Evolutionary conservation across 1,140 invertebrate species (phyloP).

Genomic region (Drosophila kepulauana): DNA sequence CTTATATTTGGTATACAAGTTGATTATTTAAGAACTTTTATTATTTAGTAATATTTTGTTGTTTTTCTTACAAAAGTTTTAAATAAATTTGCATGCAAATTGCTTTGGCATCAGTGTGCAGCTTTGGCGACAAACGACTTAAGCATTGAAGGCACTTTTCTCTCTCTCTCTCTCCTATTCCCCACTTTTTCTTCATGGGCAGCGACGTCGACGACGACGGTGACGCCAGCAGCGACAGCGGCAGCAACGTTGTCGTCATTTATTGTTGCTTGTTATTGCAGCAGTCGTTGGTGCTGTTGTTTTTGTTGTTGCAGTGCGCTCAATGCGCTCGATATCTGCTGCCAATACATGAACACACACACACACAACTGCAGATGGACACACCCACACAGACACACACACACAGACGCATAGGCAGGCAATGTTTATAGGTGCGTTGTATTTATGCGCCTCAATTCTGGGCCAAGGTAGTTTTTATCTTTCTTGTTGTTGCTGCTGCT

Average conservation of each 20-base stretch:
- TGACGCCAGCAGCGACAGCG: conserved; percentile 15
- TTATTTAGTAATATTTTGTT: background rate
- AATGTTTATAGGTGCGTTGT: conserved; percentile 70
- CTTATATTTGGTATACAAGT: background rate
- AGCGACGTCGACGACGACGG: conserved; percentile 12
- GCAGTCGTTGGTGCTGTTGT: conserved; percentile 24
- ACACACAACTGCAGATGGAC: conserved; percentile 40
- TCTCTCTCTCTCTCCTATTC: background rate
- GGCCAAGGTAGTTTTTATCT: conserved; percentile 83
- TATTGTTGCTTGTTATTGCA: conserved; percentile 70
- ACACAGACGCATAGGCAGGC: conserved; percentile 6
- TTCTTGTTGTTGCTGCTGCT: conserved; percentile 53
- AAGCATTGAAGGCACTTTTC: conserved; percentile 33
- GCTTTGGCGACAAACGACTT: conserved; percentile 17
- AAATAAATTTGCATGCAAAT: conserved; percentile 1
- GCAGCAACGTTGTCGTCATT: conserved; percentile 53
- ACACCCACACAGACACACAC: conserved; percentile 46
- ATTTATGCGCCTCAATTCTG: conserved; percentile 76
- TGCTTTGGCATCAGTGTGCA: conserved; percentile 22
- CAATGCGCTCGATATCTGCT: conserved; percentile 69
- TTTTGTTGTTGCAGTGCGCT: conserved; percentile 40
- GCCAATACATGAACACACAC: conserved; percentile 48
- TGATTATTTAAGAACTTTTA: background rate
- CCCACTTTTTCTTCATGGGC: background rate
- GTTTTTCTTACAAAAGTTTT: background rate